Percentiles rank a stretch among this genome's conserved stretches.
phyloP scores from a whole-genome alignment of 2,113 vertebrate species.

The Greenwoodochromis staneri region DNA sequence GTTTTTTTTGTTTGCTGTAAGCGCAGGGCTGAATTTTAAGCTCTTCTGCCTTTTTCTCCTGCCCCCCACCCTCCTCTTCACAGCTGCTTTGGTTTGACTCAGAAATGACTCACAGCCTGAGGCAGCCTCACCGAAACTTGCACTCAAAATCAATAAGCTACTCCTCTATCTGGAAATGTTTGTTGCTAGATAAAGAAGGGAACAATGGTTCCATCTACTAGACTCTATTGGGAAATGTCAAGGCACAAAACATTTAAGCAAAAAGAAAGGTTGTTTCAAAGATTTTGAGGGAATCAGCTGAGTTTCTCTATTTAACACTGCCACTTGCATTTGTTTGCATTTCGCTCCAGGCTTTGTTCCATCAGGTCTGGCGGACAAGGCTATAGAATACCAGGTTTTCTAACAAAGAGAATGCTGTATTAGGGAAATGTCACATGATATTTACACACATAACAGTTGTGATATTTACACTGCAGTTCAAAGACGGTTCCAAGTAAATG shows the following conservation, averaged over 20 bases:
- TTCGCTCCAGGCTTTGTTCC: neutral
- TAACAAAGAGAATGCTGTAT: neutral
- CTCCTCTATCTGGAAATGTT: constrained; percentile 9
- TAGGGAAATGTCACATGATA: neutral
- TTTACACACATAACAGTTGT: neutral
- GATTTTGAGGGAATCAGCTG: neutral
- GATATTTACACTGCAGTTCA: neutral
- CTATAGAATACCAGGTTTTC: neutral
- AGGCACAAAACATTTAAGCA: neutral
- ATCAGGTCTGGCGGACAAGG: neutral
- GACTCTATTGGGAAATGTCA: neutral
- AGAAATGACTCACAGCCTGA: constrained; percentile 28
- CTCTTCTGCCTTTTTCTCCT: neutral
- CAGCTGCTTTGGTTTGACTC: constrained; percentile 6
- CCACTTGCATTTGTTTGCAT: neutral
- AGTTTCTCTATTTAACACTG: neutral
- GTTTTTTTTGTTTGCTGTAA: neutral
- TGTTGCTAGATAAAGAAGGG: neutral
- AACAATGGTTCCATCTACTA: neutral
- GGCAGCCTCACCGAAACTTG: constrained; percentile 3
- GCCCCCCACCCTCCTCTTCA: neutral
- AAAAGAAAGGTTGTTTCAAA: neutral
- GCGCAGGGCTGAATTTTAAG: neutral
- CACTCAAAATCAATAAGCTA: constrained; percentile 26
- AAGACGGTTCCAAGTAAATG: neutral